Conservation (phyloP, 2,888 invertebrate genomes). For the Plagodis dolabraria region DNA sequence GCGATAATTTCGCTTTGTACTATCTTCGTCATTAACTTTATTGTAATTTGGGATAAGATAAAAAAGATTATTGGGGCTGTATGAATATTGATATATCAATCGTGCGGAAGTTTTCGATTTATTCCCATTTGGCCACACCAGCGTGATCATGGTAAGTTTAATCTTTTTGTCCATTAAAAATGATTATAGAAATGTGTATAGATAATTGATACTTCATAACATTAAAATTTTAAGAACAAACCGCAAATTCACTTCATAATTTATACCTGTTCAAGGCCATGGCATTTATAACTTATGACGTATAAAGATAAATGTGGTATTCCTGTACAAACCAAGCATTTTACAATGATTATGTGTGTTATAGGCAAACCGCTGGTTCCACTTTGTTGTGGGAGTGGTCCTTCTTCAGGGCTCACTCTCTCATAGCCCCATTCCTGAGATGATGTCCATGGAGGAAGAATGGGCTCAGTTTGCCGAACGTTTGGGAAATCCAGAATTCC, state of each 20-base stretch:
- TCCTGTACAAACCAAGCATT: too few species aligned
- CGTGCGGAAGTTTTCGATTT: slow-evolving; percentile 30
- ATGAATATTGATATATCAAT: slow-evolving; percentile 47
- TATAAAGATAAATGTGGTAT: too few species aligned
- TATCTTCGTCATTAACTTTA: slow-evolving; percentile 43
- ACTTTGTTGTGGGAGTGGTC: slow-evolving; percentile 54
- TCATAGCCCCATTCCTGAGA: slow-evolving; percentile 61
- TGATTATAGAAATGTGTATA: too few species aligned
- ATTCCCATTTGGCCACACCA: slow-evolving; percentile 50
- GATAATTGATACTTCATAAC: too few species aligned
- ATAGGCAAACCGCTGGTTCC: slow-evolving; percentile 62
- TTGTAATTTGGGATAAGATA: slow-evolving; percentile 61
- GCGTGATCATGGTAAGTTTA: slow-evolving; percentile 66
- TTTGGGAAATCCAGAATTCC: slow-evolving; percentile 62
- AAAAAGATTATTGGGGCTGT: slow-evolving; percentile 39
- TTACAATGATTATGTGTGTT: slow-evolving; percentile 32
- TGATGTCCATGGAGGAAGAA: slow-evolving; percentile 56
- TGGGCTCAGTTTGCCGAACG: slow-evolving; percentile 59
- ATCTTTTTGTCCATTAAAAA: background rate
- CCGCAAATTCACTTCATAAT: too few species aligned
- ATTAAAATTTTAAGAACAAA: too few species aligned
- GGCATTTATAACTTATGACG: too few species aligned
- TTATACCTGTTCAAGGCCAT: too few species aligned
- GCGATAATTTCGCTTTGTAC: slow-evolving; percentile 30
- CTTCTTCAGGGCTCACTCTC: slow-evolving; percentile 58